phyloP scores from a whole-genome alignment of 2,888 invertebrate genomes.

The Phyllotreta cruciferae region DNA sequence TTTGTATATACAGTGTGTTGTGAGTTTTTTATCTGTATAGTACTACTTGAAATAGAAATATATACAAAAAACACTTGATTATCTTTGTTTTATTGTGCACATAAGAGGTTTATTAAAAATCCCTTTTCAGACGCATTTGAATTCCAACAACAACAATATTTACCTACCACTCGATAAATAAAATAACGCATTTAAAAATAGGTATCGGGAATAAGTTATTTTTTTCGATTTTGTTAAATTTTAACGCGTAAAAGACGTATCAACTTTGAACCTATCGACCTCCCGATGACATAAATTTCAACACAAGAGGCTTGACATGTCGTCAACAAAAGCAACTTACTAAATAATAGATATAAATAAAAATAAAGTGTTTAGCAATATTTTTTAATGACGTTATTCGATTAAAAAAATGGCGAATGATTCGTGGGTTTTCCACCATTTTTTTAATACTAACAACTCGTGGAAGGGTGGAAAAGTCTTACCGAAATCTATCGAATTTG shows the following conservation, averaged over 20 bases:
- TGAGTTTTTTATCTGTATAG: background rate
- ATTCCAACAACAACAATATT: too few relatives aligned
- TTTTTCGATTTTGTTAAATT: too few relatives aligned
- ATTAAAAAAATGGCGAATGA: background rate
- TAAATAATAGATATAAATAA: background rate
- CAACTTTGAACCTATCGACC: too few relatives aligned
- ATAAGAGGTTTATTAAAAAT: background rate
- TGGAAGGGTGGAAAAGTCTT: constrained; percentile 42
- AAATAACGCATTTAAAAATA: too few relatives aligned
- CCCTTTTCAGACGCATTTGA: background rate
- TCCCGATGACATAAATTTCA: too few relatives aligned
- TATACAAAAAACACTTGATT: background rate
- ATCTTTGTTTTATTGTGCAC: too few relatives aligned
- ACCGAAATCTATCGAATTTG: constrained; percentile 92
- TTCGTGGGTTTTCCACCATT: too few relatives aligned
- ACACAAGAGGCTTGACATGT: background rate
- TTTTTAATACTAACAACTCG: too few relatives aligned
- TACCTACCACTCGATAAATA: too few relatives aligned
- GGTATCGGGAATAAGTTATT: too few relatives aligned
- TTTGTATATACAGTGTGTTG: background rate
- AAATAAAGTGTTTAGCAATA: background rate
- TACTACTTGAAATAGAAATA: too few relatives aligned
- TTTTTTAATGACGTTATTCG: constrained; percentile 6
- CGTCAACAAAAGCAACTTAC: background rate
- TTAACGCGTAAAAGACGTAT: too few relatives aligned